Conservation (phyloP, 2,797 vertebrate genomes). For the Mionectes olivaceus region DNA sequence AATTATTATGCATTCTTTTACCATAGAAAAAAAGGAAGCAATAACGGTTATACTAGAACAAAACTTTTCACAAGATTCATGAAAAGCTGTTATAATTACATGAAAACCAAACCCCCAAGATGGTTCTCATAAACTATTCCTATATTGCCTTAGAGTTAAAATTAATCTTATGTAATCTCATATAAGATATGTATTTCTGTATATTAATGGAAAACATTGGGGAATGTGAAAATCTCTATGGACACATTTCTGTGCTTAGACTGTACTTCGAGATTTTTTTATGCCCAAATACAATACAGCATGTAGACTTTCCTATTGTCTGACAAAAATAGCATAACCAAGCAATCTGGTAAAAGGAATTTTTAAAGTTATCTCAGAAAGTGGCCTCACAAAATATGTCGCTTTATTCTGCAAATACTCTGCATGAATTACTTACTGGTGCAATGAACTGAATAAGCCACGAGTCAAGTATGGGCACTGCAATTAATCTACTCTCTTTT, state of each 20-base stretch:
- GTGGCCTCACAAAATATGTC: background rate
- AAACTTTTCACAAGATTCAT: background rate
- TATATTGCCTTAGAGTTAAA: background rate
- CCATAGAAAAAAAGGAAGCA: background rate
- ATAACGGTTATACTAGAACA: background rate
- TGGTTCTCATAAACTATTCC: background rate
- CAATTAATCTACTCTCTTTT: slow-evolving; percentile 5
- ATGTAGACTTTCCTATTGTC: background rate
- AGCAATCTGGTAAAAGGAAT: background rate
- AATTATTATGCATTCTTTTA: slow-evolving; percentile 44
- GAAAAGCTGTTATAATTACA: background rate
- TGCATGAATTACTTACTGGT: background rate
- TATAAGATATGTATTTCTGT: background rate
- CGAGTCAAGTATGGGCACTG: background rate
- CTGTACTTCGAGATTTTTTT: background rate
- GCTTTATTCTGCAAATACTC: background rate
- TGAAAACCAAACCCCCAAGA: background rate
- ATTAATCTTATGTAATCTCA: background rate
- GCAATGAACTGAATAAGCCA: background rate
- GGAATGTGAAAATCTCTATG: background rate
- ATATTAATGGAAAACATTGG: background rate
- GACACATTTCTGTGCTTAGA: background rate
- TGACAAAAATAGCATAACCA: background rate
- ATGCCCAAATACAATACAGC: background rate
- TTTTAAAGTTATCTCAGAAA: background rate